Evolutionary conservation across 1,140 invertebrate species (phyloP), one percentile per base, ranked within the genome.

Genomic region (Hesperophylax magnus): DNA sequence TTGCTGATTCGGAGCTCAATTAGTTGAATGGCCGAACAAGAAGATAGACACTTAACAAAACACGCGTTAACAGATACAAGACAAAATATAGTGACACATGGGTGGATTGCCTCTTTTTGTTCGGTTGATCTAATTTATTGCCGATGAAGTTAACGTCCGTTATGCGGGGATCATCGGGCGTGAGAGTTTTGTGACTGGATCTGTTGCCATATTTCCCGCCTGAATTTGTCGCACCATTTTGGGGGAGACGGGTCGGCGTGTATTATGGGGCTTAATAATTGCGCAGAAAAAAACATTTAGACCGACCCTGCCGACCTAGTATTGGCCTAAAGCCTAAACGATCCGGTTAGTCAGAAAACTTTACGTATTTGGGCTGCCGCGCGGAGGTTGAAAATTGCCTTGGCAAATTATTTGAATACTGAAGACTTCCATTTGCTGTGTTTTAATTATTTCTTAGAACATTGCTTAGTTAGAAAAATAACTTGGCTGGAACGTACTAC

Each of bases 191-290:
- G 22, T 15, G 71, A 58, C 27, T 27, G 14, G n/a, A 58, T 27
- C 20, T 58, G 71, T 75, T 58, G 52, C 71, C 71, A 75, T 75
- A 75, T 75, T 75, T 75, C 52, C 71, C 71, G 71, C 71, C 71
- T 75, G 53, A 58, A 75, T 75, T 54, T 17, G 71, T 53, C 22
- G 27, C 53, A 27, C 71, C 71, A 75, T 75, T 56, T 75, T 34
- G 52, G 71, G 71, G 52, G n/a, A 75, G 71, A 56, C 54, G 24
- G 71, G 71, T 75, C 71, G 71, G 71, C 71, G 71, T 75, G 22
- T 20, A 75, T 75, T 75, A 75, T 75, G 71, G 71, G 52, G 56
- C 67, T 53, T 71, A 71, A 71, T 71, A 52, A 24, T 14, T 18
- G 22, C 39, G 39, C n/a, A 67, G 6, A 71, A 71, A 65, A 65